Conservation (phyloP, 2,113 vertebrate species). For the Xenopus tropicalis region DNA sequence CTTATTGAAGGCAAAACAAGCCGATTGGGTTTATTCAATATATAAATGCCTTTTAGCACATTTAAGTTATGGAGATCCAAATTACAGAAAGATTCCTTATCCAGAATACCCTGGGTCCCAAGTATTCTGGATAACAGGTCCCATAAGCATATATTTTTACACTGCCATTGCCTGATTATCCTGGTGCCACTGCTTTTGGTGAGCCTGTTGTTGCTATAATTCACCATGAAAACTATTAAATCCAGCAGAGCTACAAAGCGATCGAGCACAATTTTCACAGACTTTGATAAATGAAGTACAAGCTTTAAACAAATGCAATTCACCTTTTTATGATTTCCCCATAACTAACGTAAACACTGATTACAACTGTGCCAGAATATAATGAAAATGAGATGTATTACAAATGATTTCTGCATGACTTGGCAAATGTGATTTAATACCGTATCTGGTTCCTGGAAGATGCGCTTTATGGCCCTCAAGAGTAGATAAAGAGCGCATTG, state of each 20-base stretch:
- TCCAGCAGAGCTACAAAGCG: conserved; percentile 34
- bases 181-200: not conserved
- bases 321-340: conserved; percentile 36
- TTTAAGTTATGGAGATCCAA: no score
- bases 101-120: no score
- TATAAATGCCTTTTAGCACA: no score
- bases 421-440: conserved; percentile 28
- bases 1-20: no score
- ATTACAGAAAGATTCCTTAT: no score
- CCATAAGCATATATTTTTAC: no score
- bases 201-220: conserved; percentile 34
- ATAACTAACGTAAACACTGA: conserved; percentile 36
- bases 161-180: no score
- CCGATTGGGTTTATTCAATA: no score
- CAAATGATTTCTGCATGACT: conserved; percentile 24
- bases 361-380: conserved; percentile 24
- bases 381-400: conserved; percentile 33
- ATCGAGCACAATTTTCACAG: conserved; percentile 35
- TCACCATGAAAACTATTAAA: conserved; percentile 38
- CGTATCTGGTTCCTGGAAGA: conserved; percentile 5
- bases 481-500: not conserved
- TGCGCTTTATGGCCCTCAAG: not conserved
- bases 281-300: conserved; percentile 43
- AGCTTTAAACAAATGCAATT: conserved; percentile 37
- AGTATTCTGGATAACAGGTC: no score